Percentiles rank a stretch among this genome's conserved stretches.
phyloP scores from a whole-genome alignment of 1,140 invertebrate species.

The Aphelenchoides avenae region DNA sequence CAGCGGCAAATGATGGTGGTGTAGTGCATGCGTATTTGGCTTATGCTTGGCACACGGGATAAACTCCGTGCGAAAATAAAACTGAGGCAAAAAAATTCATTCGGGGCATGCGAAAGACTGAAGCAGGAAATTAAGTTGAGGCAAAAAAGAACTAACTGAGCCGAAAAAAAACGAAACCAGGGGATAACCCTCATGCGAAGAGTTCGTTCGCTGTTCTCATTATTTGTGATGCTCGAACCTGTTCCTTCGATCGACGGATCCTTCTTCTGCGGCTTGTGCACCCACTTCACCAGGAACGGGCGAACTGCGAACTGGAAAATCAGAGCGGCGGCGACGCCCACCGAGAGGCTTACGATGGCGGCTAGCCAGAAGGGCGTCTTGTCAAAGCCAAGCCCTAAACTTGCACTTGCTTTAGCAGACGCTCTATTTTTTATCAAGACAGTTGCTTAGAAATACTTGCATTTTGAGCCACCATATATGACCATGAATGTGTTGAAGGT shows the following conservation, averaged over 20 bases:
- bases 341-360: slow-evolving; percentile 5
- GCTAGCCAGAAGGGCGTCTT: slow-evolving; percentile 25
- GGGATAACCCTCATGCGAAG: background rate
- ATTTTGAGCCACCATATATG: slow-evolving; percentile 77
- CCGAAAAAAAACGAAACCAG: background rate
- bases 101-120: background rate
- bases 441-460: slow-evolving; percentile 5
- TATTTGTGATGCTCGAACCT: background rate
- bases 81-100: background rate
- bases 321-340: slow-evolving; percentile 11
- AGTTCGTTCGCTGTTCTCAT: background rate
- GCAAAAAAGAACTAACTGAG: background rate
- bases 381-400: slow-evolving; percentile 28
- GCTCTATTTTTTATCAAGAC: background rate
- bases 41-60: too few relatives aligned
- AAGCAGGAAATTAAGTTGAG: background rate
- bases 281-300: slow-evolving; percentile 19
- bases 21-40: too few relatives aligned
- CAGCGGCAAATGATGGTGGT: too few relatives aligned
- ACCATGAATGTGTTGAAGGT: slow-evolving; percentile 86
- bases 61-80: too few relatives aligned
- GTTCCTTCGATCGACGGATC: background rate
- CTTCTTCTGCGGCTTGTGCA: slow-evolving; percentile 1
- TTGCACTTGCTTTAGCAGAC: background rate
- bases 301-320: slow-evolving; percentile 27